phyloP scores from a whole-genome alignment of 2,888 invertebrate species.

The Drosophila kanekoi region DNA sequence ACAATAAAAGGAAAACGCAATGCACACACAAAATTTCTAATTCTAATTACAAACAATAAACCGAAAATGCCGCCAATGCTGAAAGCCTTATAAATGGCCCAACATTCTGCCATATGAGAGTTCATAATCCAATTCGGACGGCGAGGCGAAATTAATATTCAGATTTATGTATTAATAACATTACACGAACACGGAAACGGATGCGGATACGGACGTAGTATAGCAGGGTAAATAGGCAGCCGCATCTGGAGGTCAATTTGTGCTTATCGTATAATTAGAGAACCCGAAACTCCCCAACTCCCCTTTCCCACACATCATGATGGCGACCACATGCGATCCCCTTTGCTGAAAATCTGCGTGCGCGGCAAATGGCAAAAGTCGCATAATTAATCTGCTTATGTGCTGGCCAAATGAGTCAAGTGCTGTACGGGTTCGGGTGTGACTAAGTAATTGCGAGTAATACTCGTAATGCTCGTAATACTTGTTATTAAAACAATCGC shows the following conservation, averaged over 20 bases:
- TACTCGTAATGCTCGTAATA: conserved; percentile 45
- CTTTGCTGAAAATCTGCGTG: conserved; percentile 50
- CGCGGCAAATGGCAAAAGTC: conserved; percentile 71
- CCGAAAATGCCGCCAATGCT: conserved; percentile 46
- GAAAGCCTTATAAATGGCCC: conserved; percentile 62
- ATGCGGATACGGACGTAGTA: conserved; percentile 27
- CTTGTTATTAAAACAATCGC: conserved; percentile 71
- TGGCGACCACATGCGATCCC: conserved; percentile 58
- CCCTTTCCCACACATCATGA: conserved; percentile 24
- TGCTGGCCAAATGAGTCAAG: conserved; percentile 51
- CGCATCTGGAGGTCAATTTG: conserved; percentile 69
- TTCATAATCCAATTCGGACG: conserved; percentile 70
- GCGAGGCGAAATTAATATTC: conserved; percentile 73
- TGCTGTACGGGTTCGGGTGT: conserved; percentile 48
- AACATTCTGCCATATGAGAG: conserved; percentile 42
- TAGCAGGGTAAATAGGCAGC: conserved; percentile 17
- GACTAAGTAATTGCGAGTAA: conserved; percentile 75
- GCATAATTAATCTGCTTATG: conserved; percentile 81
- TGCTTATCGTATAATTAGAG: conserved; percentile 79
- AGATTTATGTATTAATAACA: conserved; percentile 81
- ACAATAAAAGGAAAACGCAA: conserved; percentile 50
- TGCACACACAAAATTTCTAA: conserved; percentile 75
- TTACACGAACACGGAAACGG: conserved; percentile 35
- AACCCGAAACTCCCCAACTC: conserved; percentile 11
- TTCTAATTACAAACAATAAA: conserved; percentile 78